Evolutionary conservation across 1,140 invertebrate genomes (phyloP).

Genomic region (Cotesia typhae): DNA sequence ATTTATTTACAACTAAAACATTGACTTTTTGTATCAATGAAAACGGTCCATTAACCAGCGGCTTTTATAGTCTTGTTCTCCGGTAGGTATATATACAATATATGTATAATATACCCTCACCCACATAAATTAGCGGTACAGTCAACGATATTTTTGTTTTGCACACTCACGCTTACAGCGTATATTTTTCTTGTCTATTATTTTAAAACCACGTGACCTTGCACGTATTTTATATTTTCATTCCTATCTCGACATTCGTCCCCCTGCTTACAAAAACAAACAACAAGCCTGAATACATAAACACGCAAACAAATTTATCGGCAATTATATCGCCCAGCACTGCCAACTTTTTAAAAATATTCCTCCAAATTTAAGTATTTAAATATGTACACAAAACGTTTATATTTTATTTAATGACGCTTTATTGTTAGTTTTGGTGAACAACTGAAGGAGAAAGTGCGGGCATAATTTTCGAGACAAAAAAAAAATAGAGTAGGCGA

Average conservation of each 20-base stretch:
- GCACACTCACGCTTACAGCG: background rate
- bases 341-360: no score
- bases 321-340: no score
- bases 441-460: background rate
- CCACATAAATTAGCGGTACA: no score
- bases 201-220: no score
- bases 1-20: background rate
- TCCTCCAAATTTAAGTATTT: background rate
- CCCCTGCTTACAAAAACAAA: no score
- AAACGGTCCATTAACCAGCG: slow-evolving; percentile 23
- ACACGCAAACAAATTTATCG: no score
- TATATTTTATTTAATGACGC: background rate
- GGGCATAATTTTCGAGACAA: background rate
- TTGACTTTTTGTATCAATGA: slow-evolving; percentile 19
- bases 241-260: no score
- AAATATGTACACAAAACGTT: background rate
- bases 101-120: no score
- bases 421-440: background rate
- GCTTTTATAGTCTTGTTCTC: background rate
- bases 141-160: background rate
- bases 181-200: no score
- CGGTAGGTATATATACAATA: background rate
- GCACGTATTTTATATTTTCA: no score
- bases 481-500: background rate
- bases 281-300: no score